A percentile compares a stretch with the other conserved stretches of the same genome.
phyloP scores from a whole-genome alignment of 2,888 invertebrate genomes.

The Drosophila anomelani region DNA sequence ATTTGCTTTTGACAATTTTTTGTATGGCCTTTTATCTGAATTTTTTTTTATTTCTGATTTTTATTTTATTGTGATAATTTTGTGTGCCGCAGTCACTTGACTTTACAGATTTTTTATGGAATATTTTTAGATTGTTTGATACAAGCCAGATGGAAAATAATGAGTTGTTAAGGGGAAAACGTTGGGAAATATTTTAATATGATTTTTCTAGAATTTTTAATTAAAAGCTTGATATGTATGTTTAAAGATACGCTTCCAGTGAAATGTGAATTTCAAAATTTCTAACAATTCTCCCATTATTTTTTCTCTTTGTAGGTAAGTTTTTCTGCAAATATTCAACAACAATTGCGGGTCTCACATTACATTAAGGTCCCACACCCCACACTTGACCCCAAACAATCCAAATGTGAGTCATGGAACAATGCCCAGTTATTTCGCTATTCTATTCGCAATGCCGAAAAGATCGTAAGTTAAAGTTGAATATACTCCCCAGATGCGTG shows the following conservation, averaged over 20 bases:
- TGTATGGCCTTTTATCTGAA: constrained; percentile 9
- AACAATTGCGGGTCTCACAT: constrained; percentile 14
- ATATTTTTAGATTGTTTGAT: constrained; percentile 9
- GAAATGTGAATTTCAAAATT: not conserved
- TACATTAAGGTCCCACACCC: constrained; percentile 8
- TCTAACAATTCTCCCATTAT: constrained; percentile 18
- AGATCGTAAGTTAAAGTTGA: constrained; percentile 70
- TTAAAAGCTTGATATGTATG: too few relatives aligned
- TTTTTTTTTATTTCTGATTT: constrained; percentile 18
- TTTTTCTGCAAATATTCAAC: constrained; percentile 15
- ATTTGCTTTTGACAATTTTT: constrained; percentile 66
- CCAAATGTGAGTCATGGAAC: constrained; percentile 52
- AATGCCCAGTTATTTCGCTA: constrained; percentile 32
- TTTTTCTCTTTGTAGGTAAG: constrained; percentile 45
- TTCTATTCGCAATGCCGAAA: constrained; percentile 34
- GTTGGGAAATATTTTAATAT: not conserved
- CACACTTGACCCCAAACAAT: constrained; percentile 32
- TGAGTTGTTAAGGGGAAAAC: not conserved
- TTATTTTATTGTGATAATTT: constrained; percentile 31
- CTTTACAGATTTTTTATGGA: not conserved
- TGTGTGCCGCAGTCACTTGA: constrained; percentile 28
- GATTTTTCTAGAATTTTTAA: not conserved
- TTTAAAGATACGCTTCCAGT: not conserved
- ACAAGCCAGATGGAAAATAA: constrained; percentile 15
- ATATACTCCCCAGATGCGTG: constrained; percentile 51